Conservation (phyloP, 1,140 invertebrate genomes). For the Lucilia cuprina region DNA sequence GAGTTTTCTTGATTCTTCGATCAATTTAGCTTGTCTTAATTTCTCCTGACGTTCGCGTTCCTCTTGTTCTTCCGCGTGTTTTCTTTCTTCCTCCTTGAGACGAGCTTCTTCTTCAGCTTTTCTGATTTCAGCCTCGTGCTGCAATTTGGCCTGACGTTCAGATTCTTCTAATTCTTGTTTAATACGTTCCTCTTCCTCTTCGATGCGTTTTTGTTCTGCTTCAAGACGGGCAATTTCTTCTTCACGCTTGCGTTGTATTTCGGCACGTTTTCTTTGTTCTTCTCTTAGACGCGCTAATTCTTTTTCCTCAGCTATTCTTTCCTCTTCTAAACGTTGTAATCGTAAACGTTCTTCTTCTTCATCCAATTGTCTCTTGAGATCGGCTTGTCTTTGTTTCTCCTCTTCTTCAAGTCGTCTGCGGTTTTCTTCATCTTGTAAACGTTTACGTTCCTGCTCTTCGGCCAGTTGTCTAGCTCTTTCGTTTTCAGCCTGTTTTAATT, state of each 20-base stretch:
- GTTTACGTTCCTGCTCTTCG: constrained; percentile 52
- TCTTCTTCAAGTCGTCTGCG: constrained; percentile 47
- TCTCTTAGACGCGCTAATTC: constrained; percentile 51
- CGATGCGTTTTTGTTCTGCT: constrained; percentile 44
- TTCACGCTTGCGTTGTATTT: constrained; percentile 46
- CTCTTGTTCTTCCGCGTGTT: constrained; percentile 43
- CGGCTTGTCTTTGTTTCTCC: constrained; percentile 48
- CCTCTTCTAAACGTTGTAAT: constrained; percentile 48
- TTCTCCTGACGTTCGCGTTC: constrained; percentile 42
- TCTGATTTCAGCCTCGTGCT: constrained; percentile 45
- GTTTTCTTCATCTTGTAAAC: constrained; percentile 46
- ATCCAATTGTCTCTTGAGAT: constrained; percentile 47
- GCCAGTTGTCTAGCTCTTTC: constrained; percentile 51
- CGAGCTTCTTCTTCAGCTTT: constrained; percentile 42
- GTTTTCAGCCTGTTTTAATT: constrained; percentile 44
- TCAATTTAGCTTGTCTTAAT: constrained; percentile 45
- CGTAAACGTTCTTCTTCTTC: constrained; percentile 53
- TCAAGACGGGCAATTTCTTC: constrained; percentile 47
- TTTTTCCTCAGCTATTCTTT: constrained; percentile 47
- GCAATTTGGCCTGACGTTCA: constrained; percentile 44
- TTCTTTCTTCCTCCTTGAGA: constrained; percentile 45
- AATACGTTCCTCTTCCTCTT: constrained; percentile 51
- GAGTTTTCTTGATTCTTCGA: constrained; percentile 44
- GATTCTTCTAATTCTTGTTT: constrained; percentile 46
- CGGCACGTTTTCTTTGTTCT: constrained; percentile 48